A percentile compares a stretch with the other conserved stretches of the same genome.
These are phyloP conservation scores for Spisula solida DNA, from an alignment of 2,888 invertebrate genomes.

Conservation along the genomic window DNA sequence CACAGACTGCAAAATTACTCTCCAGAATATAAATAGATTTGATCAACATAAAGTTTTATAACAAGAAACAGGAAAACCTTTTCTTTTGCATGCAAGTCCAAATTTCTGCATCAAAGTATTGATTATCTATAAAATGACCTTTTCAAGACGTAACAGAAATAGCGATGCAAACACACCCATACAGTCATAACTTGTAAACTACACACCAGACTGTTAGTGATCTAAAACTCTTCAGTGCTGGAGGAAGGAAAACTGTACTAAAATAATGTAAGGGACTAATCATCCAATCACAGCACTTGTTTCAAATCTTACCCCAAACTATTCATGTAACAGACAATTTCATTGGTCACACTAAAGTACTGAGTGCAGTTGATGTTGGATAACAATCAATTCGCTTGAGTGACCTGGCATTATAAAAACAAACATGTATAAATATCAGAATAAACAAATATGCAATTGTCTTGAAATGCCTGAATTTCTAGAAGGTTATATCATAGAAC, in stretches of 20 bases:
- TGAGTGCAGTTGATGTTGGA: conserved; percentile 52
- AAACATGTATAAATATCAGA: neutral
- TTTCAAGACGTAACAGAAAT: neutral
- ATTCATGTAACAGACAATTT: conserved; percentile 44
- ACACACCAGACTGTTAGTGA: conserved; percentile 23
- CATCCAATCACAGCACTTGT: conserved; percentile 50
- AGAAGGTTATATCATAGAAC: too few relatives aligned
- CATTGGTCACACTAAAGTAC: conserved; percentile 66
- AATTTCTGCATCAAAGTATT: neutral
- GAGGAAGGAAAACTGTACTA: neutral
- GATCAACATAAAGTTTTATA: too few relatives aligned
- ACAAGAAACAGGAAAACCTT: neutral
- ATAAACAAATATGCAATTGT: too few relatives aligned
- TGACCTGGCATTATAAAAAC: conserved; percentile 54
- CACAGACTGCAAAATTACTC: neutral
- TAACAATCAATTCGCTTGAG: conserved; percentile 48
- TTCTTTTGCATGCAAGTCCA: neutral
- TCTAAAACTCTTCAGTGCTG: conserved; percentile 8
- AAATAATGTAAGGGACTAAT: conserved; percentile 1
- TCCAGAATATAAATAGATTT: too few relatives aligned
- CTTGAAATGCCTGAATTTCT: too few relatives aligned
- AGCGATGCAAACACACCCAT: neutral
- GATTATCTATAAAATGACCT: neutral
- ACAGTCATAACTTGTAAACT: neutral
- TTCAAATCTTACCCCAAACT: conserved; percentile 38